phyloP scores from a whole-genome alignment of 2,888 invertebrate species.

The Drosophila melanosoma region DNA sequence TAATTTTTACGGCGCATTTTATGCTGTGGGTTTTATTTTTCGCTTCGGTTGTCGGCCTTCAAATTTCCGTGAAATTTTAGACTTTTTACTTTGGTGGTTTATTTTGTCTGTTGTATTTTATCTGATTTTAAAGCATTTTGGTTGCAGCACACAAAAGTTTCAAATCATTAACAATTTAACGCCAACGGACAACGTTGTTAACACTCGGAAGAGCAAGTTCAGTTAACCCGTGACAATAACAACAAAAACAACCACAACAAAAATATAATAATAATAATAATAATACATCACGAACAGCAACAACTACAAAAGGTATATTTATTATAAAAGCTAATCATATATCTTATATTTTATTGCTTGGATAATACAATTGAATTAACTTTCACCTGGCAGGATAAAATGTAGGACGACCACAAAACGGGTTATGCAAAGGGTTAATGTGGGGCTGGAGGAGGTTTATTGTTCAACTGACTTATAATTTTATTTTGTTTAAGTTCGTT shows the following conservation, averaged over 20 bases:
- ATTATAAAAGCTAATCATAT: slow-evolving; percentile 45
- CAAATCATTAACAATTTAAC: slow-evolving; percentile 32
- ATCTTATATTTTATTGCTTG: slow-evolving; percentile 58
- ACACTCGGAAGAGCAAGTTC: slow-evolving; percentile 28
- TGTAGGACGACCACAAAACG: slow-evolving; percentile 33
- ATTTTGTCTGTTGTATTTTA: background rate
- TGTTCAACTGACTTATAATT: slow-evolving; percentile 35
- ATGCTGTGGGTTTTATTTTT: slow-evolving; percentile 30
- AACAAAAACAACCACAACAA: slow-evolving; percentile 5
- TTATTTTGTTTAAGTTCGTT: slow-evolving; percentile 46
- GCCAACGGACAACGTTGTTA: background rate
- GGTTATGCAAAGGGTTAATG: slow-evolving; percentile 8
- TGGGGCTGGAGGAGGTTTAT: slow-evolving; percentile 6
- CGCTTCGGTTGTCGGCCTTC: background rate
- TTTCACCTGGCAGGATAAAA: slow-evolving; percentile 1
- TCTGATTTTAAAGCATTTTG: slow-evolving; percentile 43
- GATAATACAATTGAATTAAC: slow-evolving; percentile 55
- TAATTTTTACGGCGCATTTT: slow-evolving; percentile 48
- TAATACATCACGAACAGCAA: slow-evolving; percentile 6
- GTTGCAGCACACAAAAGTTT: slow-evolving; percentile 9
- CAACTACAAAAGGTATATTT: slow-evolving; percentile 55
- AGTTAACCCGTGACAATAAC: slow-evolving; percentile 12
- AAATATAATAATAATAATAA: slow-evolving; percentile 2
- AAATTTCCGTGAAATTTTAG: slow-evolving; percentile 10
- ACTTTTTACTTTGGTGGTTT: slow-evolving; percentile 2